Conservation (phyloP, 2,888 invertebrate genomes). For the Drosophila fungiperda region DNA sequence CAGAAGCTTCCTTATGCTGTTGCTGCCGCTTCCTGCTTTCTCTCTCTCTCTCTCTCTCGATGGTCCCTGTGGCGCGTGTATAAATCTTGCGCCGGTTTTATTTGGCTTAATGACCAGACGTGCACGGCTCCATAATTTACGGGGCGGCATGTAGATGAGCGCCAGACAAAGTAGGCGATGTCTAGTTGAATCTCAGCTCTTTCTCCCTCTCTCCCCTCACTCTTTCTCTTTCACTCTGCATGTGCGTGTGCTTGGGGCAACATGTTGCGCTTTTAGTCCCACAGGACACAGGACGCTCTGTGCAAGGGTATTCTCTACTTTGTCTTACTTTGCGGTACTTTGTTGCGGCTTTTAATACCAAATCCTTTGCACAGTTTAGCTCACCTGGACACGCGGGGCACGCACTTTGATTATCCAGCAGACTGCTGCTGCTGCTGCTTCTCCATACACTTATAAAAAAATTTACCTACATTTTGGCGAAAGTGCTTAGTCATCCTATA, state of each 20-base stretch:
- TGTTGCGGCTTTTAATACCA: slow-evolving; percentile 77
- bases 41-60: too few relatives aligned
- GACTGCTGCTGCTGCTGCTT: slow-evolving; percentile 3
- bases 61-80: slow-evolving; percentile 60
- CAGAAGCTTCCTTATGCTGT: slow-evolving; percentile 44
- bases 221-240: slow-evolving; percentile 4
- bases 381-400: slow-evolving; percentile 44
- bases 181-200: slow-evolving; percentile 41
- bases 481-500: neutral
- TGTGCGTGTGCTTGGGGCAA: slow-evolving; percentile 63
- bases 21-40: slow-evolving; percentile 7
- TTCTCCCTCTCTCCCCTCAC: neutral
- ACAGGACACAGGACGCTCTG: slow-evolving; percentile 1
- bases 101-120: slow-evolving; percentile 84
- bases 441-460: slow-evolving; percentile 1
- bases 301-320: slow-evolving; percentile 59
- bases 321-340: slow-evolving; percentile 78
- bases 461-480: neutral
- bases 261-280: slow-evolving; percentile 76
- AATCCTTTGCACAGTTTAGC: slow-evolving; percentile 66
- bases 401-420: slow-evolving; percentile 51
- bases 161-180: slow-evolving; percentile 73
- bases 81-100: slow-evolving; percentile 84
- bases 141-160: slow-evolving; percentile 73
- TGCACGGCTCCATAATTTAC: slow-evolving; percentile 83